Evolutionary conservation across 2,797 vertebrate species (phyloP).

Genomic region (Acomys russatus): DNA sequence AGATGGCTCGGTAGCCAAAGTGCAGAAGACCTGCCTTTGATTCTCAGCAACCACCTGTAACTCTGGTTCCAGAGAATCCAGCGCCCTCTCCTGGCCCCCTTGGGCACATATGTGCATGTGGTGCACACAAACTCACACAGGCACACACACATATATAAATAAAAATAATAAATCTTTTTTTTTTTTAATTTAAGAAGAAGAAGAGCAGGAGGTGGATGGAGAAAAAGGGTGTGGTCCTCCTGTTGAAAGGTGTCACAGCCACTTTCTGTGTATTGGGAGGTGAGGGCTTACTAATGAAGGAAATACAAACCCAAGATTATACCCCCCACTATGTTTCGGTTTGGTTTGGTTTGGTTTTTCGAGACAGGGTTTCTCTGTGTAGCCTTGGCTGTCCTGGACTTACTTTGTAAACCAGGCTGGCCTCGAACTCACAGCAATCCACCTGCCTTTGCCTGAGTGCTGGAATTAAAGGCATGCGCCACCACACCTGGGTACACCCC

Average conservation of each 20-base stretch:
- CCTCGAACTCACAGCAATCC: too few species aligned
- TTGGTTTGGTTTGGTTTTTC: too few species aligned
- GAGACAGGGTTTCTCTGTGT: too few species aligned
- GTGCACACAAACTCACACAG: not conserved
- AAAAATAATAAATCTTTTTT: too few species aligned
- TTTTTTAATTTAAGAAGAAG: constrained; percentile 8
- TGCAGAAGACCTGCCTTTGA: not conserved
- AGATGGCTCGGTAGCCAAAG: not conserved
- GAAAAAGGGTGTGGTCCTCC: not conserved
- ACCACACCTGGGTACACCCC: too few species aligned
- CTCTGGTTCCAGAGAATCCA: not conserved
- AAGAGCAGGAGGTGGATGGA: not conserved
- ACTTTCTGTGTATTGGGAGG: not conserved
- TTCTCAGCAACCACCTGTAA: not conserved
- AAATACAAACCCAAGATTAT: not conserved
- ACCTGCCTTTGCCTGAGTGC: too few species aligned
- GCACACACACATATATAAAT: too few species aligned
- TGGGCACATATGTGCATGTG: too few species aligned
- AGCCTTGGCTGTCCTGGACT: too few species aligned
- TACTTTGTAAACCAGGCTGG: too few species aligned
- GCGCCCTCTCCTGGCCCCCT: not conserved
- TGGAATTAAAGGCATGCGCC: too few species aligned
- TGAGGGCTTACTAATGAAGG: not conserved
- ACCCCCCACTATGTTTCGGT: not conserved
- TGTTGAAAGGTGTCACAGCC: not conserved